Base-by-base conservation (phyloP, 2,888 invertebrate genomes). In the Blastobasis adustella region DNA sequence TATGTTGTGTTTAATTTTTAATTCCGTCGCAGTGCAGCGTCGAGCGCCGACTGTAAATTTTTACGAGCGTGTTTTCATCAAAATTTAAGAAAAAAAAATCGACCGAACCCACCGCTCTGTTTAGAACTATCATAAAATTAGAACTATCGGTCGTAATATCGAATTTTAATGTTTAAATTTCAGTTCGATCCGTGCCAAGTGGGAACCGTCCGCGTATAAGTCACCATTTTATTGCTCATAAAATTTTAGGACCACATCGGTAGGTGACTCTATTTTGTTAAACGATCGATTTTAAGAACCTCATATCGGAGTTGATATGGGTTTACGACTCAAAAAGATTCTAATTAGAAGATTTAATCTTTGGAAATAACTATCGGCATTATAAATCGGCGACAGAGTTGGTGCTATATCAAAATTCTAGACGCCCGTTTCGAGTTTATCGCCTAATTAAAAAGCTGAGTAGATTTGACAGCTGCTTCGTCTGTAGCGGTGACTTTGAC, bases 81-180 rank as follows among this genome's bases (percentile, higher is more conserved):
- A 72, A 69, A 70, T 68, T 67, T 69, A 53, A 57, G 61, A 58
- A 62, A 61, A 61, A 65, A 68, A 70, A 69, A 69, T 60, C 60
- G 58, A 59, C 52, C 23, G 23, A 23, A 23, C 23, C 57, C 60
- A 76, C 73, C 78, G 75, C 81, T 79, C 77, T 76, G 76, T 79
- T 79, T 80, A 76, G 78, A 77, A 76, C 70, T 71, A 66, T 76
- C 79, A 73, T 86, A 83, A 87, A 73, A 86, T 87, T 79, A 78
- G 71, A 80, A 73, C 78, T 82, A 82, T 83, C 72, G 82, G 76
- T 81, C 84, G 84, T 86, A 80, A 82, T 82, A 85, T 84, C 79
- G 82, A 79, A 79, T 79, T 73, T 76, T 74, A 73, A 76, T 75
- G 81, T 79, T 76, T 73, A 73, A 75, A 79, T 82, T 74, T 76